Evolutionary conservation across 2,113 vertebrate genomes (phyloP).

Genomic region (Suncus etruscus): DNA sequence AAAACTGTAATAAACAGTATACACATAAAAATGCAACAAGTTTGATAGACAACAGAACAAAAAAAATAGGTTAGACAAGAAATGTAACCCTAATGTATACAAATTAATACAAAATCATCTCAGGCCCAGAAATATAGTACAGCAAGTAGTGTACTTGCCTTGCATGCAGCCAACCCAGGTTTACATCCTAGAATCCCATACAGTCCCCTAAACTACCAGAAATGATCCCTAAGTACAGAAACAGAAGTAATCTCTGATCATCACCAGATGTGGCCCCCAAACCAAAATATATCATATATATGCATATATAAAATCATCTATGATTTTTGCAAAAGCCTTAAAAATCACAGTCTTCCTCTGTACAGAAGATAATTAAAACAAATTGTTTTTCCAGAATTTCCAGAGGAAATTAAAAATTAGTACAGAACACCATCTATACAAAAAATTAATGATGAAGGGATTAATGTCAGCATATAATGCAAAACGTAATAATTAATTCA

Average conservation of each 20-base stretch:
- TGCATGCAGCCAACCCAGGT: no score
- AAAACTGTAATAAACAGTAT: constrained; percentile 36
- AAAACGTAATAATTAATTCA: constrained; percentile 34
- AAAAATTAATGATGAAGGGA: constrained; percentile 7
- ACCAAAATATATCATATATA: no score
- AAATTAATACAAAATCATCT: constrained; percentile 47
- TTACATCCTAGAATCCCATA: no score
- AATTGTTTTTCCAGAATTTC: constrained; percentile 45
- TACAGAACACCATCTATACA: constrained; percentile 15
- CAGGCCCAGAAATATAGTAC: no score
- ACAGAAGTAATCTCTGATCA: no score
- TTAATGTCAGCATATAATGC: not conserved
- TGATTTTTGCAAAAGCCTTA: constrained; percentile 40
- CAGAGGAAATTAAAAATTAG: constrained; percentile 43
- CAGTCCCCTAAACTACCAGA: no score
- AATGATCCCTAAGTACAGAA: no score
- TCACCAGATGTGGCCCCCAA: no score
- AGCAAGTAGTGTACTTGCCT: no score
- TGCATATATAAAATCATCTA: not conserved
- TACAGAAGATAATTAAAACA: constrained; percentile 60
- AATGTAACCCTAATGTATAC: constrained; percentile 44
- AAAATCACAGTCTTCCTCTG: not conserved
- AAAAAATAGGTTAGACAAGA: constrained; percentile 37
- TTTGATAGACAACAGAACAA: constrained; percentile 51
- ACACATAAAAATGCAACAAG: no score